These are phyloP conservation scores for Falco rusticolus DNA, from an alignment of 2,797 vertebrate genomes.

Conservation along the genomic window DNA sequence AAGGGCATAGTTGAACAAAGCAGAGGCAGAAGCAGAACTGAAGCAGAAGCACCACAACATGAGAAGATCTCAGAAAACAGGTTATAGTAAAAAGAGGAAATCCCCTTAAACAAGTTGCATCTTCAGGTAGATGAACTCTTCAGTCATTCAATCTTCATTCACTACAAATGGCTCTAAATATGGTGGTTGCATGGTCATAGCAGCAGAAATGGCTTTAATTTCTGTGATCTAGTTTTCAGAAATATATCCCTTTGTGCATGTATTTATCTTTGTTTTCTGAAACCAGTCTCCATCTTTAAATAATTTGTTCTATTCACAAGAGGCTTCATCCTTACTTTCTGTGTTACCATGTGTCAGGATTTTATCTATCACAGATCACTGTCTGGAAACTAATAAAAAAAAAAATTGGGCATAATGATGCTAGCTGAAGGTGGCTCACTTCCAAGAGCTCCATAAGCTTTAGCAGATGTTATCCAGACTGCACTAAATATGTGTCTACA, in stretches of 20 bases:
- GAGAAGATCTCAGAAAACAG: not conserved
- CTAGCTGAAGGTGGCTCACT: not conserved
- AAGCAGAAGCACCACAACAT: not conserved
- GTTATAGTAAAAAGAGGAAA: not conserved
- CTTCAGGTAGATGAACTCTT: not conserved
- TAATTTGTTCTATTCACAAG: not conserved
- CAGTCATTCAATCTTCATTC: not conserved
- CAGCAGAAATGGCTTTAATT: not conserved
- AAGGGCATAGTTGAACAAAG: not conserved
- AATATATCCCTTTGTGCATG: not conserved
- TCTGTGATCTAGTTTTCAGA: not conserved
- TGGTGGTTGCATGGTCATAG: not conserved
- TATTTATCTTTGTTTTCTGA: not conserved
- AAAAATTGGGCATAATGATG: not conserved
- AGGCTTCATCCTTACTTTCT: not conserved
- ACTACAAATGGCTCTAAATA: not conserved
- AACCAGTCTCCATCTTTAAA: not conserved
- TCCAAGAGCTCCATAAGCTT: constrained; percentile 22
- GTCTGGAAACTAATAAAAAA: not conserved
- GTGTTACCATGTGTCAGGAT: not conserved
- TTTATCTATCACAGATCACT: not conserved
- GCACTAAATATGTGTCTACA: not conserved
- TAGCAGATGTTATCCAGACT: constrained; percentile 5
- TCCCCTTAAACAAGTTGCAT: not conserved
- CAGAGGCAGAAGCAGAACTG: not conserved